Evolutionary conservation across 1,140 invertebrate genomes (phyloP).

Genomic region (Trypoxylus dichotomus): DNA sequence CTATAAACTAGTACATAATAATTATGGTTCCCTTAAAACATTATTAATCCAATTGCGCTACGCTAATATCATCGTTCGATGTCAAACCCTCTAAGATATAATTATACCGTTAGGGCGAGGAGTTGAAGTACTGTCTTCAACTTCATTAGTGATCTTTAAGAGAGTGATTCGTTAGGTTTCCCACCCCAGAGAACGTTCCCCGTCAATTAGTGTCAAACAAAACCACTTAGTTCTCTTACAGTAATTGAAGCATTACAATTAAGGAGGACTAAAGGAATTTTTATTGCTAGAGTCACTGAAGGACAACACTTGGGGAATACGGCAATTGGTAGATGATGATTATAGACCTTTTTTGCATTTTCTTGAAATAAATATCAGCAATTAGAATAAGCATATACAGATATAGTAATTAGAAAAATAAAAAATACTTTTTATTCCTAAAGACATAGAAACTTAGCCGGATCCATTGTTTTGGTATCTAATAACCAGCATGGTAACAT

Average conservation of each 20-base stretch:
- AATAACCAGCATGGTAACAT: too few relatives aligned
- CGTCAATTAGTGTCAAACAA: conserved; percentile 14
- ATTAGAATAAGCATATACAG: too few relatives aligned
- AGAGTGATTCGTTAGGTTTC: not conserved
- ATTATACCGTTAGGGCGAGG: not conserved
- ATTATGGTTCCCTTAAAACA: not conserved
- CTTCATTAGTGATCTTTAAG: not conserved
- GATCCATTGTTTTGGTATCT: too few relatives aligned
- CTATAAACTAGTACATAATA: not conserved
- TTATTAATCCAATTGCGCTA: conserved; percentile 6
- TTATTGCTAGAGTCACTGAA: not conserved
- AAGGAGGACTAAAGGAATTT: not conserved
- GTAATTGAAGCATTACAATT: conserved; percentile 3
- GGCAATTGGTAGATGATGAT: too few relatives aligned
- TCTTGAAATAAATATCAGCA: too few relatives aligned
- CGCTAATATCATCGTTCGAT: not conserved
- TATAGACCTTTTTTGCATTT: too few relatives aligned
- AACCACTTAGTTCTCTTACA: conserved; percentile 1
- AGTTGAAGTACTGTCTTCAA: not conserved
- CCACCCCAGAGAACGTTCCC: not conserved
- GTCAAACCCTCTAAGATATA: conserved; percentile 6
- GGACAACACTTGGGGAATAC: not conserved
- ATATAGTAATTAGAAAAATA: too few relatives aligned
- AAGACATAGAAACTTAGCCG: too few relatives aligned
- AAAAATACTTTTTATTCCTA: too few relatives aligned